These are phyloP conservation scores for Sinocyclocheilus anophthalmus DNA, from an alignment of 2,113 vertebrate species.

Conservation along the genomic window DNA sequence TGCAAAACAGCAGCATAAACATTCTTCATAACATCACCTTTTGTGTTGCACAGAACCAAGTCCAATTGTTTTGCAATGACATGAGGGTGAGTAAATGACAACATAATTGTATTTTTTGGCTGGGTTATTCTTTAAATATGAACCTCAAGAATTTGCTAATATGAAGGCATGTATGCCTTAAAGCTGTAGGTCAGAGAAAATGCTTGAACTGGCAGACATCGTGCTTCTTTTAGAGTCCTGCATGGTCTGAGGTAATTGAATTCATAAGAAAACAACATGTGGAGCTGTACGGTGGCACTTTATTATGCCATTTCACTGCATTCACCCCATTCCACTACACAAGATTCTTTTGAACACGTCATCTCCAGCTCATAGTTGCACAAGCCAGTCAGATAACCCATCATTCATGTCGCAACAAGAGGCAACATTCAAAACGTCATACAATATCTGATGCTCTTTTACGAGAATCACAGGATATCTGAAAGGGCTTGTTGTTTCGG, in stretches of 20 bases:
- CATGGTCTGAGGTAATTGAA: background rate
- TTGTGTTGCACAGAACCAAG: background rate
- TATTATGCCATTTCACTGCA: background rate
- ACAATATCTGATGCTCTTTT: slow-evolving; percentile 7
- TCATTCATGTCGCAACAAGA: slow-evolving; percentile 20
- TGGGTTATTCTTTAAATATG: background rate
- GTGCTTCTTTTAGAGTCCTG: too few relatives aligned
- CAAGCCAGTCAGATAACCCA: background rate
- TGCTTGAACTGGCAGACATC: background rate
- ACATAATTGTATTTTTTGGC: too few relatives aligned
- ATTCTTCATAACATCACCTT: background rate
- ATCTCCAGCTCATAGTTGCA: background rate
- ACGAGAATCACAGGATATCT: background rate
- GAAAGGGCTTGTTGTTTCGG: slow-evolving; percentile 28
- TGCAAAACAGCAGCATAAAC: background rate
- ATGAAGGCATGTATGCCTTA: background rate
- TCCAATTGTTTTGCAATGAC: background rate
- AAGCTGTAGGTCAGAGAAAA: background rate
- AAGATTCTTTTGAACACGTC: background rate
- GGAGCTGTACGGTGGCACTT: background rate
- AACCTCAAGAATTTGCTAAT: background rate
- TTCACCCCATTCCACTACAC: background rate
- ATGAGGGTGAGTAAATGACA: too few relatives aligned
- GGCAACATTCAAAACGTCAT: background rate
- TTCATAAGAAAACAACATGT: too few relatives aligned